Evolutionary conservation across 2,888 invertebrate genomes (phyloP), one percentile per base, ranked within the genome.

Genomic region (Trichopria drosophilae): DNA sequence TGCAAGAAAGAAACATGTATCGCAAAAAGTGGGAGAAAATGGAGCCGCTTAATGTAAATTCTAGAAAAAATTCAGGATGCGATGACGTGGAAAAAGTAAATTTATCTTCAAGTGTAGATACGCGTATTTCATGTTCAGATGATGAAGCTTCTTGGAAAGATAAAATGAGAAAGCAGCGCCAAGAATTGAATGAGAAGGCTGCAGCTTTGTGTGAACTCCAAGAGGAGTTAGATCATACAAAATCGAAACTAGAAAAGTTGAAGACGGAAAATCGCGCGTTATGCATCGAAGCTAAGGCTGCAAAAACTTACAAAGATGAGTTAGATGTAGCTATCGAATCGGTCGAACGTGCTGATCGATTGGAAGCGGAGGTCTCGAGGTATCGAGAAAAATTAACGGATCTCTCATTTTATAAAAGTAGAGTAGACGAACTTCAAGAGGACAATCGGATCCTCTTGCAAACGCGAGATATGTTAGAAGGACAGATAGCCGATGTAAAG

Each of bases 161-260:
- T 2, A 84, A 89, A 61, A 78, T 93, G 35, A 81, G 93, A 63
- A 90, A 90, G 78, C 82, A 91, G 61, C 81, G 91, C 59, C 92
- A 92, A 73, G 93, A 94, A 79, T 76, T 93, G 90, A 93, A 94
- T 73, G 93, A 94, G 75, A 93, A 92, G 76, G 86, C 87, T 0
- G 93, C 93, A 76, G 81, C 86, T 32, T 76, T 90, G 45, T 80
- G 87, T 7, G 93, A 94, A 78, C 81, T 86, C 60, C 85, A 85
- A 53, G 93, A 93, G 76, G 93, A 93, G 73, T 74, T 93, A 39
- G 90, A 92, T 66, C 87, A 90, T 62, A 84, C 86, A 2, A 89
- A 85, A 69, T 75, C 80, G 29, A 80, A 85, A 35, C 79, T 90
- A n/a, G 77, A 82, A 20, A 90, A 90, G 76, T 76, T 92, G 45